A percentile compares a stretch with the other conserved stretches of the same genome.
Evolutionary conservation across 2,113 vertebrate genomes (phyloP).

Genomic region (Pseudolaguvia tuberculata): DNA sequence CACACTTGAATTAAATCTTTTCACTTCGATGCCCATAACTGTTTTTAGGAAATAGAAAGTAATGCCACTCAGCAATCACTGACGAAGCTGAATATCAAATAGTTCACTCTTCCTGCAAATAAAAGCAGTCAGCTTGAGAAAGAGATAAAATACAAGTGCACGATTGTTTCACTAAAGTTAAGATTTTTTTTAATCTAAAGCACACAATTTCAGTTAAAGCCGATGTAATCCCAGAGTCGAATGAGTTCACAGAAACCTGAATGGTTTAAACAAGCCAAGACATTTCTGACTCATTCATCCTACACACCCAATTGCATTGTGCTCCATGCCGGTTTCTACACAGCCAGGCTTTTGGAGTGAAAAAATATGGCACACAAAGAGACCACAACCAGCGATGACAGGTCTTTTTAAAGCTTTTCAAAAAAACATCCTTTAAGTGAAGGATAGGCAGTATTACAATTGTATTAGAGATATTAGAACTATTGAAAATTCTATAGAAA

Average conservation of each 20-base stretch:
- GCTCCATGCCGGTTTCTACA: conserved; percentile 40
- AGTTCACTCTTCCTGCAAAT: neutral
- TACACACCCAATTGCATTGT: conserved; percentile 56
- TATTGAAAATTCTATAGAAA: conserved; percentile 15
- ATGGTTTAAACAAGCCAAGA: conserved; percentile 20
- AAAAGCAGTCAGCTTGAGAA: conserved; percentile 13
- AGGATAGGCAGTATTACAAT: conserved; percentile 4
- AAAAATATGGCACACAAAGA: conserved; percentile 34
- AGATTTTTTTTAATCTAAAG: conserved; percentile 10
- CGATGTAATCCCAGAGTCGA: conserved; percentile 11
- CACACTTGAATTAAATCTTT: neutral
- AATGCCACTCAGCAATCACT: no score
- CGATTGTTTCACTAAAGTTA: conserved; percentile 19
- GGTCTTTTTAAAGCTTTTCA: conserved; percentile 18
- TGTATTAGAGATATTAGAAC: conserved; percentile 29
- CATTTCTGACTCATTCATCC: conserved; percentile 38
- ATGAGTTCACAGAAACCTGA: conserved; percentile 38
- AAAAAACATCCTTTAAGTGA: conserved; percentile 32
- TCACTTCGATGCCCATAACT: neutral
- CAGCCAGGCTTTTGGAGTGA: conserved; percentile 22
- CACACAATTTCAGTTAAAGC: conserved; percentile 24
- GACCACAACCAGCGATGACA: conserved; percentile 24
- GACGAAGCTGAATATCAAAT: neutral
- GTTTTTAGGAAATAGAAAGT: neutral
- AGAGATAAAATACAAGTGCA: neutral